phyloP scores from a whole-genome alignment of 2,888 invertebrate species.

The Itoplectis maculator region DNA sequence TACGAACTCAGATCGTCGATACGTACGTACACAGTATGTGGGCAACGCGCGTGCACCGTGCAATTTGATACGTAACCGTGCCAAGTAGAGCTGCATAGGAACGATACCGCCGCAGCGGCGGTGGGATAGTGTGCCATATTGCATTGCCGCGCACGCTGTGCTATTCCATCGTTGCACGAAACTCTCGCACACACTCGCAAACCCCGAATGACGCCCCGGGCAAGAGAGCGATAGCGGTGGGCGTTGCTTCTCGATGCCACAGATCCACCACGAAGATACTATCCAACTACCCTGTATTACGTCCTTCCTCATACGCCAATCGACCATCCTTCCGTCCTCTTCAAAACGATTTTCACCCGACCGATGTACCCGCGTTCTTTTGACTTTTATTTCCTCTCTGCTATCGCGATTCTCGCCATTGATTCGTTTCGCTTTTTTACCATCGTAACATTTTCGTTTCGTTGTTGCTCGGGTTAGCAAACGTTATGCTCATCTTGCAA shows the following conservation, averaged over 20 bases:
- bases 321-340: neutral
- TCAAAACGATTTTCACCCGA: neutral
- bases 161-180: neutral
- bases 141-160: constrained; percentile 3
- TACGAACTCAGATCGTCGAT: neutral
- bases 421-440: too few relatives aligned
- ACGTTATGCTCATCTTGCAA: too few relatives aligned
- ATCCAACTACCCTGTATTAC: constrained; percentile 76
- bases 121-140: neutral
- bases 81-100: neutral
- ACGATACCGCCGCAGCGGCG: neutral
- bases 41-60: constrained; percentile 5
- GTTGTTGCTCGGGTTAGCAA: too few relatives aligned
- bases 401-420: too few relatives aligned
- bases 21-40: constrained; percentile 1
- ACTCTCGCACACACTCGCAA: neutral
- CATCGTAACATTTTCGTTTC: too few relatives aligned
- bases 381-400: too few relatives aligned
- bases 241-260: constrained; percentile 79
- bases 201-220: constrained; percentile 49
- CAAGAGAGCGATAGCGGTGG: constrained; percentile 76
- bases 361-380: neutral
- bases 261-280: constrained; percentile 78
- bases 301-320: constrained; percentile 63
- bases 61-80: neutral